Conservation (phyloP, 2,888 invertebrate species). For the Unio pictorum region DNA sequence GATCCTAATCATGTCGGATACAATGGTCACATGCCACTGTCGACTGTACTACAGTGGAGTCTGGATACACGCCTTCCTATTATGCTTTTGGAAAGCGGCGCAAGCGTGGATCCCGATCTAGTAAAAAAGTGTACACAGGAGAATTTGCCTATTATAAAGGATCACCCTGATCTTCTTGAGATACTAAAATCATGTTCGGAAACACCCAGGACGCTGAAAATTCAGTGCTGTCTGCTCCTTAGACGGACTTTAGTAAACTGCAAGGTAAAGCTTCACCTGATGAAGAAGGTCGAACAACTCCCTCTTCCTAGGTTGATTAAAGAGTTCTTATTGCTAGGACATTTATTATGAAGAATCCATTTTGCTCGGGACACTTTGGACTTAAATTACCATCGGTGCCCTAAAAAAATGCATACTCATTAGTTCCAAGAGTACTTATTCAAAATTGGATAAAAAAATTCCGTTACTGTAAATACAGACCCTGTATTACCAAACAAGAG, state of each 20-base stretch:
- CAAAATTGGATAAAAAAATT: too few relatives aligned
- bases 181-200: slow-evolving; percentile 36
- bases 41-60: slow-evolving; percentile 48
- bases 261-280: slow-evolving; percentile 32
- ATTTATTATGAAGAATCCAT: slow-evolving; percentile 23
- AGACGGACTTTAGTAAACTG: slow-evolving; percentile 41
- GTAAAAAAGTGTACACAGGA: slow-evolving; percentile 46
- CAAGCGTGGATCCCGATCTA: slow-evolving; percentile 41
- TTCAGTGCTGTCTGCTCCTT: slow-evolving; percentile 45
- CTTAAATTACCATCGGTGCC: too few relatives aligned
- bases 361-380: too few relatives aligned
- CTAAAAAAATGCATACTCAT: too few relatives aligned
- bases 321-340: slow-evolving; percentile 50
- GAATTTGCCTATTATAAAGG: slow-evolving; percentile 33
- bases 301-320: slow-evolving; percentile 51
- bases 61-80: slow-evolving; percentile 40
- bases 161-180: slow-evolving; percentile 41
- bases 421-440: too few relatives aligned
- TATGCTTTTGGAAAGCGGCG: slow-evolving; percentile 53
- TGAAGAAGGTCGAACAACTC: slow-evolving; percentile 49
- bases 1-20: slow-evolving; percentile 56
- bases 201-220: slow-evolving; percentile 41
- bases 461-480: too few relatives aligned
- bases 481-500: too few relatives aligned
- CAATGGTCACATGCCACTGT: slow-evolving; percentile 57